Percentiles rank a stretch among this genome's conserved stretches.
Conservation (phyloP, 1,140 invertebrate genomes). For the Drosophila prosaltans region DNA sequence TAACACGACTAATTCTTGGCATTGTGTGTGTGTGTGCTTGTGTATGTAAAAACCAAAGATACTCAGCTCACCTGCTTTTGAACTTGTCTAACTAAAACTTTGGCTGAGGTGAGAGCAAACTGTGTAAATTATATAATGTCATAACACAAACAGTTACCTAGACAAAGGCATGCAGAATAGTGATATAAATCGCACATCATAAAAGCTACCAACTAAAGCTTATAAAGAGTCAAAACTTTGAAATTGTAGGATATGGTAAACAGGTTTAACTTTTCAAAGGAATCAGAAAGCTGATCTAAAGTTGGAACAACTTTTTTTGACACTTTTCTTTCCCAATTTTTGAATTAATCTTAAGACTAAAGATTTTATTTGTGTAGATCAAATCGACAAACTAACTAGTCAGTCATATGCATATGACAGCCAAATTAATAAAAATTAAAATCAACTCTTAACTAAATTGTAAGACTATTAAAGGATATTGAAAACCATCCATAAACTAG, state of each 20-base stretch:
- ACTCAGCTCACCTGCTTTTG: slow-evolving; percentile 29
- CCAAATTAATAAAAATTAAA: too few relatives aligned
- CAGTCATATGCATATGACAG: too few relatives aligned
- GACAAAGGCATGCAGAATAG: slow-evolving; percentile 43
- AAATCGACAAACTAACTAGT: too few relatives aligned
- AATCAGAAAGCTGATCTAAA: too few relatives aligned
- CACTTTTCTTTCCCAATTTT: too few relatives aligned
- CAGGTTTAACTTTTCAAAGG: neutral
- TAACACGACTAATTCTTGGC: slow-evolving; percentile 3
- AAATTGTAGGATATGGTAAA: neutral
- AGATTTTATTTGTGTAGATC: too few relatives aligned
- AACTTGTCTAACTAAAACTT: slow-evolving; percentile 29
- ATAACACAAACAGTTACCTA: slow-evolving; percentile 63
- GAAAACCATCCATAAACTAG: too few relatives aligned
- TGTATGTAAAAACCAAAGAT: slow-evolving; percentile 27
- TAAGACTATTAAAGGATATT: too few relatives aligned
- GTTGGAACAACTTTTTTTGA: too few relatives aligned
- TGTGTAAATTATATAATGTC: slow-evolving; percentile 58
- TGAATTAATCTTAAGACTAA: too few relatives aligned
- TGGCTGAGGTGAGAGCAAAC: slow-evolving; percentile 15
- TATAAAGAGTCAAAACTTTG: slow-evolving; percentile 49
- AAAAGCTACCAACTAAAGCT: slow-evolving; percentile 49
- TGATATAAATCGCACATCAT: slow-evolving; percentile 63
- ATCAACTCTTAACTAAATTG: too few relatives aligned
- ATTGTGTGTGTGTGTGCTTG: neutral